Percentiles rank a stretch among this genome's conserved stretches.
Evolutionary conservation across 2,888 invertebrate species (phyloP).

Genomic region (Artemia sinica): DNA sequence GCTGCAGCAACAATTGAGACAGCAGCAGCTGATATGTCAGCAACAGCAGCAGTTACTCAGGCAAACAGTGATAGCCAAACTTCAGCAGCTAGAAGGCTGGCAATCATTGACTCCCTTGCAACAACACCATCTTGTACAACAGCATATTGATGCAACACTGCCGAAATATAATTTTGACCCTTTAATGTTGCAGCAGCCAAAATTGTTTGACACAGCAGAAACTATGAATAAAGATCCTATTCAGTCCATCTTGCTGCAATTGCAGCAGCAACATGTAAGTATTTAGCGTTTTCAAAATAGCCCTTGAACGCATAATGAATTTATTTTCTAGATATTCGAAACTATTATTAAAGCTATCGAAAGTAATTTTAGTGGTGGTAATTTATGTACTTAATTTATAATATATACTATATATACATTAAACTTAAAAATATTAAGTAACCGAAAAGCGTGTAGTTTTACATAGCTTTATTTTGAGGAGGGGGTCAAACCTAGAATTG

Average conservation of each 20-base stretch:
- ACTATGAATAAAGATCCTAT: conserved; percentile 34
- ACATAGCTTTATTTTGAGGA: too few species aligned
- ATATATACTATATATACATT: too few species aligned
- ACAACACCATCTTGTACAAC: conserved; percentile 32
- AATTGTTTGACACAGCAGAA: conserved; percentile 29
- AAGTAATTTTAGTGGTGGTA: too few species aligned
- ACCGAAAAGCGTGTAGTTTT: too few species aligned
- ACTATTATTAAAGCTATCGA: too few species aligned
- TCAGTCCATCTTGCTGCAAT: conserved; percentile 40
- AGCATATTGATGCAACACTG: conserved; percentile 15
- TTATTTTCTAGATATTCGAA: too few species aligned
- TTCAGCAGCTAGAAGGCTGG: conserved; percentile 37
- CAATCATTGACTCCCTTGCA: conserved; percentile 35
- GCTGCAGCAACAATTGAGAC: conserved; percentile 31
- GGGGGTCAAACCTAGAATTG: too few species aligned
- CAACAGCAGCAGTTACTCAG: conserved; percentile 28
- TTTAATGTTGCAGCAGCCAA: conserved; percentile 31
- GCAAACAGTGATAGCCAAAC: conserved; percentile 26
- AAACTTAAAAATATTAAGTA: too few species aligned
- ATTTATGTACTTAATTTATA: too few species aligned
- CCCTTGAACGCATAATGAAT: too few species aligned
- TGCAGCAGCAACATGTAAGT: conserved; percentile 35
- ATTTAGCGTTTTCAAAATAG: conserved; percentile 13
- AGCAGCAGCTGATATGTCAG: conserved; percentile 29
- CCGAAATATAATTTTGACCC: conserved; percentile 10